Base-by-base conservation (phyloP, 2,888 invertebrate species). In the Tipula unca region DNA sequence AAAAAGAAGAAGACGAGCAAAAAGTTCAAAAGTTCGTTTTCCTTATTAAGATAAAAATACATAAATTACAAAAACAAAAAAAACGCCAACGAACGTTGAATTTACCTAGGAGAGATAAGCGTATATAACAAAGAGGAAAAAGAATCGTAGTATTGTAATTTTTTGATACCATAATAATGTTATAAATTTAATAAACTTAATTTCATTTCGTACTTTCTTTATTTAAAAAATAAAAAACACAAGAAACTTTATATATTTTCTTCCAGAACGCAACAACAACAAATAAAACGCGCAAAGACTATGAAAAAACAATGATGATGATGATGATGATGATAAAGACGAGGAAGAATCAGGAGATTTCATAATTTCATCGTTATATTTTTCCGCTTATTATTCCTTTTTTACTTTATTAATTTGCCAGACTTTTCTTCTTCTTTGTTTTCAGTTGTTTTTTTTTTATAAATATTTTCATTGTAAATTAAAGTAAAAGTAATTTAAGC, bases 41-140 rank as follows among this genome's bases (percentile, higher is more conserved):
- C 69, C 69, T 69, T 69, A 69, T 25, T 69, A 69, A 69, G 69
- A 69, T 25, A 25, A 69, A 69, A 69, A 69, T 69, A 69, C 69
- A 69, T 69, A 69, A 69, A 69, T 69, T 25, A 69, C 69, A 69
- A 69, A 20, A 69, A 69, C 20, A 25, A 69, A 13, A 25, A 13
- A 69, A 69, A 69, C 10, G 69, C 69, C 10, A 69, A 69, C 25
- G 69, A 69, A 69, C 69, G 69, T 69, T 69, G 69, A 69, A 69
- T 69, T 69, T 69, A 69, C 69, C 69, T 69, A 69, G 69, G 69
- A 69, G 69, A 69, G 69, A 69, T 69, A 69, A 69, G 69, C 69
- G 69, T 25, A 69, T 48, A 48, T n/a, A n/a, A n/a, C 5, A 17
- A n/a, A 48, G n/a, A n/a, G n/a, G 8, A 54, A 8, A 54, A 54